A percentile compares a stretch with the other conserved stretches of the same genome.
Conservation (phyloP, 2,797 vertebrate species). For the Avahi laniger region DNA sequence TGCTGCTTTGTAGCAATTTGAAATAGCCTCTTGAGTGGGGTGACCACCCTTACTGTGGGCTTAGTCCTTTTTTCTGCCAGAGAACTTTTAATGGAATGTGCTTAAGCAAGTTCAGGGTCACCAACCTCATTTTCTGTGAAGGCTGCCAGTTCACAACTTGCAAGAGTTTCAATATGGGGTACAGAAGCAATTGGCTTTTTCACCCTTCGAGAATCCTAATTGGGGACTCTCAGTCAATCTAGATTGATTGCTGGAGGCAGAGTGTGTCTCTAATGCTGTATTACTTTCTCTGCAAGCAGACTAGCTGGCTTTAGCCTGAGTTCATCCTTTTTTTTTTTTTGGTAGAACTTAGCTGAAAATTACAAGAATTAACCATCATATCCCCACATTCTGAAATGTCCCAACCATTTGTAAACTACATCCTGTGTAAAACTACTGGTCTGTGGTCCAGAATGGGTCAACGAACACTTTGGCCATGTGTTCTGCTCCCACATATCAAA, state of each 20-base stretch:
- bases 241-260: conserved; percentile 2
- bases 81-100: conserved; percentile 15
- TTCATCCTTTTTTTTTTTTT: background rate
- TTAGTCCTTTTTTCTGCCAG: background rate
- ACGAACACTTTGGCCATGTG: background rate
- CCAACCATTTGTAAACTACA: background rate
- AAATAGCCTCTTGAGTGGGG: background rate
- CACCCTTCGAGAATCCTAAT: background rate
- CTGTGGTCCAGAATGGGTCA: background rate
- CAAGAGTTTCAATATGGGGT: background rate
- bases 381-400: background rate
- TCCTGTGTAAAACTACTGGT: background rate
- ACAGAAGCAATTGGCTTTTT: conserved; percentile 28
- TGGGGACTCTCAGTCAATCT: background rate
- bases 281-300: background rate
- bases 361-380: background rate
- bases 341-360: background rate
- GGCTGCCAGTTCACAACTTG: conserved; percentile 8
- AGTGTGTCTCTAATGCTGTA: background rate
- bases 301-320: background rate
- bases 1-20: background rate
- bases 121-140: conserved; percentile 39
- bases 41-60: background rate
- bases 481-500: background rate
- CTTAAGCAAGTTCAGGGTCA: conserved; percentile 19